These are phyloP conservation scores for Dendronephthya gigantea DNA, from an alignment of 64 coral and sea anemone species.

Conservation along the genomic window DNA sequence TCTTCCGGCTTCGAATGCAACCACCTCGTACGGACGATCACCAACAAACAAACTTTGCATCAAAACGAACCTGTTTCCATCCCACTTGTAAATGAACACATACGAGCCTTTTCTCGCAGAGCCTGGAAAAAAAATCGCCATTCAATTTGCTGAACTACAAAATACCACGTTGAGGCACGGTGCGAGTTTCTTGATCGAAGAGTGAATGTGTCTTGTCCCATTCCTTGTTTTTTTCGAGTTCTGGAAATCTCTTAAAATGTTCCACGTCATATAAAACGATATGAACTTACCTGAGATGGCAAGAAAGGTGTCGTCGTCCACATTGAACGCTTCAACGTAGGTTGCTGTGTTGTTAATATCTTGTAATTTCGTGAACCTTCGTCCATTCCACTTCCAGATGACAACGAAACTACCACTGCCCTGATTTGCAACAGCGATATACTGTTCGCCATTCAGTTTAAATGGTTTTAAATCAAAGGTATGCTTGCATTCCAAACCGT, in stretches of 20 bases:
- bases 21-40: background rate
- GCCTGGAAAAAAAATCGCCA: background rate
- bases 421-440: slow-evolving; percentile 55
- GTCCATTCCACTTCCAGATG: slow-evolving; percentile 76
- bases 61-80: background rate
- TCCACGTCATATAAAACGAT: too few relatives aligned
- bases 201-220: too few relatives aligned
- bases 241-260: too few relatives aligned
- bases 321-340: slow-evolving; percentile 60
- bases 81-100: background rate
- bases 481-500: slow-evolving; percentile 43
- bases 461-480: slow-evolving; percentile 72
- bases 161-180: too few relatives aligned
- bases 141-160: background rate
- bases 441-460: slow-evolving; percentile 42
- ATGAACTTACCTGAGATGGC: slow-evolving; percentile 54
- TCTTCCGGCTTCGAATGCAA: background rate
- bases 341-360: slow-evolving; percentile 56
- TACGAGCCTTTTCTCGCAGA: background rate
- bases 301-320: slow-evolving; percentile 49
- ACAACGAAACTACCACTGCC: slow-evolving; percentile 36
- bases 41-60: background rate
- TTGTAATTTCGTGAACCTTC: slow-evolving; percentile 59
- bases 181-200: too few relatives aligned
- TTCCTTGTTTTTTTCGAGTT: too few relatives aligned